A percentile compares a stretch with the other conserved stretches of the same genome.
Evolutionary conservation across 2,113 vertebrate genomes (phyloP).

Genomic region (Xiphophorus maculatus): DNA sequence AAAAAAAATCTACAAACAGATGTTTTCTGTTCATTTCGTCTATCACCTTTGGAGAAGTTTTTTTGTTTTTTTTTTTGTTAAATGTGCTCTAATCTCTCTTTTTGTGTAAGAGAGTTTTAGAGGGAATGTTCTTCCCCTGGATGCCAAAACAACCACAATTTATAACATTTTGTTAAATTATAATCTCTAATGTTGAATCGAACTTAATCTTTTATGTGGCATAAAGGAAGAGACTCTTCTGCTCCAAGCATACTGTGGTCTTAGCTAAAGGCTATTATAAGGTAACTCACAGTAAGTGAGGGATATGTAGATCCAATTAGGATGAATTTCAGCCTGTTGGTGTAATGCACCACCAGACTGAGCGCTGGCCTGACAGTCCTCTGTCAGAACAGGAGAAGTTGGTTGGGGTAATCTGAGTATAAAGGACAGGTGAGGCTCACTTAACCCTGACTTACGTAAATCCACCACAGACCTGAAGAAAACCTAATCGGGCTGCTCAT

Average conservation of each 20-base stretch:
- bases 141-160: not conserved
- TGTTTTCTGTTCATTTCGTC: constrained; percentile 8
- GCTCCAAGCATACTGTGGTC: not conserved
- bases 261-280: constrained; percentile 2
- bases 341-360: constrained; percentile 21
- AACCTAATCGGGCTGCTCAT: not conserved
- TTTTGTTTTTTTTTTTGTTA: not conserved
- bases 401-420: constrained; percentile 38
- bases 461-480: constrained; percentile 3
- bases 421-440: constrained; percentile 38
- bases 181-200: not conserved
- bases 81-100: not conserved
- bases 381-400: constrained; percentile 16
- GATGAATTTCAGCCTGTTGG: constrained; percentile 27
- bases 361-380: constrained; percentile 19
- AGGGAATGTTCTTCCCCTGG: not conserved
- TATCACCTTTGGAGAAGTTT: not conserved
- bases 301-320: constrained; percentile 30
- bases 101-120: not conserved
- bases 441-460: constrained; percentile 30
- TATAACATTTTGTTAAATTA: too few species aligned
- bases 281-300: not conserved
- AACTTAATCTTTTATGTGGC: not conserved
- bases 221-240: not conserved
- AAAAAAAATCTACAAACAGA: not conserved